Percentiles rank a stretch among this genome's conserved stretches.
Evolutionary conservation across 1,140 invertebrate genomes (phyloP).

Genomic region (Drosophila auraria): DNA sequence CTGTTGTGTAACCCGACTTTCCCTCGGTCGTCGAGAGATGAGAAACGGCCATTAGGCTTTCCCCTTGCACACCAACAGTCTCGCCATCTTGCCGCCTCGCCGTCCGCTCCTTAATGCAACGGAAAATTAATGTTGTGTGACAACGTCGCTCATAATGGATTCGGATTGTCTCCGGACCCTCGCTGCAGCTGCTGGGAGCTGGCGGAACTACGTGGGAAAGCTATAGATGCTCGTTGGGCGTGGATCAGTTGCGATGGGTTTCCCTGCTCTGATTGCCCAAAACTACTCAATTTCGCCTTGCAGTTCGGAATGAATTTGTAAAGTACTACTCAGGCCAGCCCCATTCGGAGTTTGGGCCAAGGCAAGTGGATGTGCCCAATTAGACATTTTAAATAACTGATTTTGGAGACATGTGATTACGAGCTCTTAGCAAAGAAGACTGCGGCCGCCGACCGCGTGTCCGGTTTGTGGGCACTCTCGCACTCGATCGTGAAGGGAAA

Average conservation of each 20-base stretch:
- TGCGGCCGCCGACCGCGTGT: not conserved
- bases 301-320: not conserved
- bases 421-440: not conserved
- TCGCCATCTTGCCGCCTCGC: not conserved
- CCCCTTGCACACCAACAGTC: slow-evolving; percentile 6
- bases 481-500: not conserved
- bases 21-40: slow-evolving; percentile 22
- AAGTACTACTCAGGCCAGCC: not conserved
- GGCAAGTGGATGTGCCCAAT: slow-evolving; percentile 29
- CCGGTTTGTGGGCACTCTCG: not conserved
- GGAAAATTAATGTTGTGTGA: slow-evolving; percentile 49
- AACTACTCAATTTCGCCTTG: slow-evolving; percentile 2
- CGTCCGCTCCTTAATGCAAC: slow-evolving; percentile 28
- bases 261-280: not conserved
- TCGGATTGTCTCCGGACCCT: slow-evolving; percentile 10
- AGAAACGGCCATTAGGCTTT: slow-evolving; percentile 43
- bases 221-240: not conserved
- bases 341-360: slow-evolving; percentile 9
- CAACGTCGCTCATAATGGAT: slow-evolving; percentile 37
- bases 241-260: not conserved
- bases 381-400: slow-evolving; percentile 26
- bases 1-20: slow-evolving; percentile 45
- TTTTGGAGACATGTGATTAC: slow-evolving; percentile 20
- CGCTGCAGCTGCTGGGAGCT: slow-evolving; percentile 6
- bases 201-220: slow-evolving; percentile 20